Evolutionary conservation across 1,140 invertebrate genomes (phyloP), one percentile per base, ranked within the genome.

Genomic region (Metopolophium dirhodum): DNA sequence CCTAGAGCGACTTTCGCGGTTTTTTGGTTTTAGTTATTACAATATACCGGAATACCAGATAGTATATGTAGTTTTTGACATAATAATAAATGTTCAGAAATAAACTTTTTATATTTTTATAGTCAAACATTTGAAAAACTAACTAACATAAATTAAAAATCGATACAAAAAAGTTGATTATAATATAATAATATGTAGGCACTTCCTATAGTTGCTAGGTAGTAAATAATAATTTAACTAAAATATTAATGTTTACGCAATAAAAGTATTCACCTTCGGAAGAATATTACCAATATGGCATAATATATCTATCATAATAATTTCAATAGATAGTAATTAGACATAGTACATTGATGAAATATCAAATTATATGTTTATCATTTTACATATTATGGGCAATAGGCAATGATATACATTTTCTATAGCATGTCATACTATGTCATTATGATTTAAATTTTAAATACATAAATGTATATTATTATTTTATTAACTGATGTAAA

Each of bases 221-320:
- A 30, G 83, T 41, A 41, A 85, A 41, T 85, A 85, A 45, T 41
- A 45, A 85, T 37, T 35, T 41, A 41, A 30, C 8, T 11, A 41
- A 45, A 85, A 30, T 3, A 18, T 30, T 20, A 87, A 18, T 87
- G 26, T 47, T 49, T 87, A 49, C 11, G 30, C 23, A 51, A 88
- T 88, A 51, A 88, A 88, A 49, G n/a, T 22, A 51, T 88, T 88
- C 47, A 47, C 47, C 86, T 88, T 88, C 51, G 45, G 45, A 88
- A 88, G 41, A 85, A 45, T 49, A 6, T 22, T n/a, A 68, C 30
- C 2, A 49, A 35, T 86, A 45, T 85, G 51, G 6, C 51, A 51
- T 51, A 54, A 54, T 54, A 54, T 54, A 54, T 20, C 3, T 54
- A 85, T 26, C 45, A 83, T 6, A 85, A 45, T 87, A 87, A 30